Percentiles rank a stretch among this genome's conserved stretches.
These are phyloP conservation scores for Calosoma granatense DNA, from an alignment of 1,140 invertebrate species.

Conservation along the genomic window DNA sequence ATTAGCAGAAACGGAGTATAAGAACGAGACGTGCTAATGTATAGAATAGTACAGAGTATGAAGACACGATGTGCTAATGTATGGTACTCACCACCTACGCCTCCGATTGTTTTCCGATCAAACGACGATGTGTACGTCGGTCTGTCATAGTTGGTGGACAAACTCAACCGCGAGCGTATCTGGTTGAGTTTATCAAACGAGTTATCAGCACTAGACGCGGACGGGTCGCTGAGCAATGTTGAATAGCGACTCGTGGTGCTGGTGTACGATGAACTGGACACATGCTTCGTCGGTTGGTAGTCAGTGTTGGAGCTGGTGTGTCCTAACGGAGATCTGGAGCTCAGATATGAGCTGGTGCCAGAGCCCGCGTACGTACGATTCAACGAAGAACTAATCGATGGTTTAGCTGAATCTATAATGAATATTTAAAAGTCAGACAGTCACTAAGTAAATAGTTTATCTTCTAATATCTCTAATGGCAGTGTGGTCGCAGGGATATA, in stretches of 20 bases:
- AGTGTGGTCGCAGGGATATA: too few species aligned
- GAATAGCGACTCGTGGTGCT: neutral
- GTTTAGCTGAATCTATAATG: neutral
- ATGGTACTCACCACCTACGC: too few species aligned
- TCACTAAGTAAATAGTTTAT: neutral
- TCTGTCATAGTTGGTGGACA: constrained; percentile 24
- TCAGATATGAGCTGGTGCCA: constrained; percentile 1
- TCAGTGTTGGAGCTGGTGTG: constrained; percentile 30
- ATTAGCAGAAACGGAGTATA: too few species aligned
- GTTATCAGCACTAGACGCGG: constrained; percentile 15
- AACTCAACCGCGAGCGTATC: constrained; percentile 38
- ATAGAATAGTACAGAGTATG: too few species aligned
- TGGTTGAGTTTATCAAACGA: constrained; percentile 42
- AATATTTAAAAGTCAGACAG: neutral
- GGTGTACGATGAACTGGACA: neutral
- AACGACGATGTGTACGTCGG: constrained; percentile 13
- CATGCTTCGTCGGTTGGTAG: constrained; percentile 28
- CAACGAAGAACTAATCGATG: neutral
- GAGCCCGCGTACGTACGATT: neutral
- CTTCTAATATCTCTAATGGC: too few species aligned
- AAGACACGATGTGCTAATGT: too few species aligned
- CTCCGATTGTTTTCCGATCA: constrained; percentile 8
- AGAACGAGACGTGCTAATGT: too few species aligned
- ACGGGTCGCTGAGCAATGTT: constrained; percentile 9
- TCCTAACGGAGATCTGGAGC: constrained; percentile 32